Base-by-base conservation (phyloP, 2,888 invertebrate genomes). In the Lomographa bimaculata region DNA sequence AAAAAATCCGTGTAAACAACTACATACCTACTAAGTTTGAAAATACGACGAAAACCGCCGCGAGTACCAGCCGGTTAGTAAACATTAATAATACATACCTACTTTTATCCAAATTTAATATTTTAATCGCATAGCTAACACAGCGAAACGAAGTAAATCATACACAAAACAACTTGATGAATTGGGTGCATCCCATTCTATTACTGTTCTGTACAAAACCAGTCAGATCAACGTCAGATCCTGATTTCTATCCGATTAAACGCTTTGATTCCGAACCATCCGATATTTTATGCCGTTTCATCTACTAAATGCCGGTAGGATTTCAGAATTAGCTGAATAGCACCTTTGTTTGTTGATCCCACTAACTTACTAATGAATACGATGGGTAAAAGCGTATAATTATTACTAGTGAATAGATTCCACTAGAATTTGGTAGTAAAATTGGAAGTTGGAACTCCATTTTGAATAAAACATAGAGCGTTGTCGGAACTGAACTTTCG, bases 191-290 rank as follows among this genome's bases (percentile, higher is more conserved):
- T 5, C 5, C 3, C 4, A 19, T 8, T 23, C 7, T n/a, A 5
- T n/a, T 14, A 36, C 42, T 37, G 42, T 24, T 19, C 23, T 32
- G 21, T 8, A 32, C 26, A 5, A 18, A 3, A 21, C 1, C 32
- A 43, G 27, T 14, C 32, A 36, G 48, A 35, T 40, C 24, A 48
- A 50, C 55, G 53, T 53, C 56, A 54, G 53, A 50, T 50, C 47
- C 51, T 52, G 56, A 62, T 65, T 62, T 56, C 61, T 54, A 58
- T 57, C 60, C 54, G 65, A 68, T 68, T 66, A 54, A 42, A 40
- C 50, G 52, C 54, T 64, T 60, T 65, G 54, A 67, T 41, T 57
- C 50, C 37, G 5, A 21, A 23, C 35, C n/a, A 7, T 8, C 45
- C 53, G 52, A 57, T 62, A 58, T 64, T 64, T 64, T 52, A 61